Conservation (phyloP, 1,140 invertebrate species). For the Caerostris darwini region DNA sequence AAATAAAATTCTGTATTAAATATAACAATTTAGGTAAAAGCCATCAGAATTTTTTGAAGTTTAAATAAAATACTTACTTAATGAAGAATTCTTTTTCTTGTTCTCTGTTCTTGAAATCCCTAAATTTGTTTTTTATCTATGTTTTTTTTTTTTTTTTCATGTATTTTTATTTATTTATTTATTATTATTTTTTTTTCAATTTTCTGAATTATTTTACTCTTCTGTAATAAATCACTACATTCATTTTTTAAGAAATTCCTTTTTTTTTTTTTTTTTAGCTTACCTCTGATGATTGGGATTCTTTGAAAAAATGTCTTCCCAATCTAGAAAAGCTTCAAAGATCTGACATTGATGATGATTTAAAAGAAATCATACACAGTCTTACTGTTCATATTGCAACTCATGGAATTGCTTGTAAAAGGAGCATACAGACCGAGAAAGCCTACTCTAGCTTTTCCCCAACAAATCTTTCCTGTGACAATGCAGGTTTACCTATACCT, state of each 20-base stretch:
- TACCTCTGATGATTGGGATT: constrained; percentile 37
- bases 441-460: not conserved
- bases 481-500: not conserved
- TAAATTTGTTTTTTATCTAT: too few species aligned
- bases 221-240: not conserved
- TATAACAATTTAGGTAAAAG: too few species aligned
- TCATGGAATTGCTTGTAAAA: constrained; percentile 55
- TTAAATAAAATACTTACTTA: too few species aligned
- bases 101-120: too few species aligned
- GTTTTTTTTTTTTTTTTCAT: too few species aligned
- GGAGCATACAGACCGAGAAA: not conserved
- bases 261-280: constrained; percentile 57
- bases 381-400: constrained; percentile 59
- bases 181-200: too few species aligned
- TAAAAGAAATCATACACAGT: constrained; percentile 62
- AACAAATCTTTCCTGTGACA: not conserved
- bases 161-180: too few species aligned
- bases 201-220: too few species aligned
- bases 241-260: not conserved
- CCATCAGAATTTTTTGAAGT: too few species aligned
- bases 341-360: constrained; percentile 43
- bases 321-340: constrained; percentile 43
- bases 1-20: too few species aligned
- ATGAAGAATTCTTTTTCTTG: too few species aligned
- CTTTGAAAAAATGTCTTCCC: constrained; percentile 54